A percentile compares a stretch with the other conserved stretches of the same genome.
Conservation (phyloP, 64 coral and sea anemone genomes). For the Dendronephthya gigantea region DNA sequence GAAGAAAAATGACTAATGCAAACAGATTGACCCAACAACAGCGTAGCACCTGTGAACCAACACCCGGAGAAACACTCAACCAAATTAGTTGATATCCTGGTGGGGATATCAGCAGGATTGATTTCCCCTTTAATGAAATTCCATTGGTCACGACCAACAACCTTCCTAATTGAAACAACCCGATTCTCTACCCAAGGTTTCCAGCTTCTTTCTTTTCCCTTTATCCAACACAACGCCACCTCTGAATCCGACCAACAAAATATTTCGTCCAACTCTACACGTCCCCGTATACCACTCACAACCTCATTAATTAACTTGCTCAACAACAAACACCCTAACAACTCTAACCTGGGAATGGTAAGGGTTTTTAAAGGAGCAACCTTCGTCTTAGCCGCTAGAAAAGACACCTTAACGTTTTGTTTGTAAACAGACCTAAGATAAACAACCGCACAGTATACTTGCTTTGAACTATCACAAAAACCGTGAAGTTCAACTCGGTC, state of each 20-base stretch:
- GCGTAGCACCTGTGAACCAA: neutral
- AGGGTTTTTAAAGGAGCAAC: neutral
- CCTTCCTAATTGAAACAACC: neutral
- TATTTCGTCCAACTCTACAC: neutral
- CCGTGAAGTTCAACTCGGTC: neutral
- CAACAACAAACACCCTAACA: neutral
- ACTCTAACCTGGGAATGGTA: neutral
- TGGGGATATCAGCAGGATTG: neutral
- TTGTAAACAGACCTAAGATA: neutral
- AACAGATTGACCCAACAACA: neutral
- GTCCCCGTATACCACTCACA: neutral
- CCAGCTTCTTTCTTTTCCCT: neutral
- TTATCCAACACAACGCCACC: neutral
- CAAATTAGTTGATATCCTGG: neutral
- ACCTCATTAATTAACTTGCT: conserved; percentile 6
- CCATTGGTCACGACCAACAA: neutral
- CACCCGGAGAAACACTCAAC: neutral
- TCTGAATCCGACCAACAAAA: conserved; percentile 7
- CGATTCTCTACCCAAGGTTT: neutral
- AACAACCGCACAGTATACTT: conserved; percentile 3
- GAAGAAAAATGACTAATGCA: neutral
- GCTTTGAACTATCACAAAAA: neutral
- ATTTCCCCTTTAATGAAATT: neutral
- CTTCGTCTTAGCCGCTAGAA: neutral
- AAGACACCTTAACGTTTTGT: neutral